Base-by-base conservation (phyloP, 2,113 vertebrate genomes). In the Panthera tigris region DNA sequence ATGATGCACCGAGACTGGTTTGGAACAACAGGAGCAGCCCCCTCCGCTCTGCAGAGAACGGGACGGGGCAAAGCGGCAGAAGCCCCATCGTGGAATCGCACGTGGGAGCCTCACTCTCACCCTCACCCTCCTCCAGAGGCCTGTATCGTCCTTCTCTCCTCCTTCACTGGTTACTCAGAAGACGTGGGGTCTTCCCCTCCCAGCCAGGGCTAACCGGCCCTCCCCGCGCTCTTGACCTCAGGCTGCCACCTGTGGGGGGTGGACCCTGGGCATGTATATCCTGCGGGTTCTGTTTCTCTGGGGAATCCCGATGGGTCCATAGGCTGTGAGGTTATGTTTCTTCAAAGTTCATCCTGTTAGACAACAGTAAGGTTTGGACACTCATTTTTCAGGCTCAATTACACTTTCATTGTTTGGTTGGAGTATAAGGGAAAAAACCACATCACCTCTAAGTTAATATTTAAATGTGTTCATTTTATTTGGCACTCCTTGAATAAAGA, bases 381-480 rank as follows among this genome's bases (percentile, higher is more conserved):
- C 65, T 18, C 13, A 52, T 57, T 68, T 80, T 76, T 91, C 52
- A 89, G 61, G 61, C 76, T 65, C 33, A 25, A 61, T 13, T 61
- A 57, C 4, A 36, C 57, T 93, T 90, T 89, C 18, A 39, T 41
- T 86, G 19, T 2, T 48, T 80, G 29, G 74, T 36, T 45, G 85
- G 52, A 36, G 10, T 68, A 84, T 57, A 55, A 90, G 27, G 5
- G 21, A 65, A 92, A 88, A 78, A 93, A 16, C 0, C 25, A 25
- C 31, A 41, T 33, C 7, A 31, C 21, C 23, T 36, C 45, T 85
- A 50, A 36, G 13, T 36, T 84, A 83, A 71, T 66, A 69, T 85
- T 81, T 71, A 89, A 95, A 80, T 78, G 66, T 61, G 45, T 48
- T 50, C 36, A 45, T 69, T 97, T 97, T 94, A 97, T 90, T 92